Evolutionary conservation across 2,797 vertebrate genomes (phyloP).

Genomic region (Mus caroli): DNA sequence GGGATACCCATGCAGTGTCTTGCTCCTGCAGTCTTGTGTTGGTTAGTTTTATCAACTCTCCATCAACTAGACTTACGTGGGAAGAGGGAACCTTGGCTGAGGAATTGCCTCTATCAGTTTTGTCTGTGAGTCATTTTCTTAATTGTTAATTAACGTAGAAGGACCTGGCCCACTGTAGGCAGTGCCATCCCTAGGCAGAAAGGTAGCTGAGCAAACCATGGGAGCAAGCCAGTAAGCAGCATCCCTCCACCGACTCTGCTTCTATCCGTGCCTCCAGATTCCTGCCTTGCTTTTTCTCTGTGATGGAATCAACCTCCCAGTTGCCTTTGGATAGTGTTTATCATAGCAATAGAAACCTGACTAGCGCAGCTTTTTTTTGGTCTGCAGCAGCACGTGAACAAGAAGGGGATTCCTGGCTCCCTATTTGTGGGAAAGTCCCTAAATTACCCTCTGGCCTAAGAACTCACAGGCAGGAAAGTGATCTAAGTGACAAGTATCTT

Average conservation of each 20-base stretch:
- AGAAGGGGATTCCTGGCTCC: conserved; percentile 15
- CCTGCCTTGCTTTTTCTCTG: not conserved
- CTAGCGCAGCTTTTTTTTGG: not conserved
- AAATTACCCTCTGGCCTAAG: conserved; percentile 15
- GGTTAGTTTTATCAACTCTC: not conserved
- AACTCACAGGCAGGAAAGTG: conserved; percentile 25
- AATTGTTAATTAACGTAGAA: not conserved
- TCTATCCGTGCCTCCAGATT: not conserved
- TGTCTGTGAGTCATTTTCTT: not conserved
- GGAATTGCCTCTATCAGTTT: not conserved
- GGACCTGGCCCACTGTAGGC: no score
- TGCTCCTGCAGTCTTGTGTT: not conserved
- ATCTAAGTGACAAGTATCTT: conserved; percentile 49
- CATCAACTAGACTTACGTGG: not conserved
- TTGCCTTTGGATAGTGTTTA: not conserved
- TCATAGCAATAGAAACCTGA: not conserved
- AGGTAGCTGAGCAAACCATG: not conserved
- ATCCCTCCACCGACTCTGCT: not conserved
- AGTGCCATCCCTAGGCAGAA: not conserved
- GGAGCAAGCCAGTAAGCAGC: not conserved
- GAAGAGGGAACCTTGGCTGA: not conserved
- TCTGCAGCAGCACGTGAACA: not conserved
- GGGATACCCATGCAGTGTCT: no score
- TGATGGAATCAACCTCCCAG: not conserved
- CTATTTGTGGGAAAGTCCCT: conserved; percentile 67